These are phyloP conservation scores for Auanema freiburgensis DNA, from an alignment of 2,888 invertebrate species.

Conservation along the genomic window DNA sequence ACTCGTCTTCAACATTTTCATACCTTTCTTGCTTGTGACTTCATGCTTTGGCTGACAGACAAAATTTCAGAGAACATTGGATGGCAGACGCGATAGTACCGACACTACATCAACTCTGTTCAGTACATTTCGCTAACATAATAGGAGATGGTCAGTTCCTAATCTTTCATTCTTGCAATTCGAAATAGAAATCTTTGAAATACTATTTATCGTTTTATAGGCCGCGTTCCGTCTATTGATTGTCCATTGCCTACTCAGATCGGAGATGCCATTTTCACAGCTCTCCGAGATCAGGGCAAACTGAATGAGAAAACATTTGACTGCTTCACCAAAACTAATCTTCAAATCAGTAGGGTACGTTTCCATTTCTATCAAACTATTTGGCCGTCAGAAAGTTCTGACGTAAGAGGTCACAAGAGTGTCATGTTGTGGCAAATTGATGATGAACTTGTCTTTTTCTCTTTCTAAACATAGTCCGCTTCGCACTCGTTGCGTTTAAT, in stretches of 20 bases:
- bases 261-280: conserved; percentile 17
- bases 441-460: no score
- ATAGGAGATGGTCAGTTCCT: conserved; percentile 21
- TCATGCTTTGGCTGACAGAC: neutral
- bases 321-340: conserved; percentile 9
- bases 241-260: conserved; percentile 12
- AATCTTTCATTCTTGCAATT: neutral
- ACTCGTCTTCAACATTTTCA: no score
- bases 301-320: conserved; percentile 7
- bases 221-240: conserved; percentile 21
- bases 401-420: no score
- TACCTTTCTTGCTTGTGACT: no score
- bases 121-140: conserved; percentile 18
- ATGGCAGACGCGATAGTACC: conserved; percentile 12
- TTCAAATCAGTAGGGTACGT: conserved; percentile 15
- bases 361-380: neutral
- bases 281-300: conserved; percentile 5
- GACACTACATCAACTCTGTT: conserved; percentile 16
- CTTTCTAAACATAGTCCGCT: no score
- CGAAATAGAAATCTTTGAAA: neutral
- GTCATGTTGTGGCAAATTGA: no score
- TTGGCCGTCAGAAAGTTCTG: no score
- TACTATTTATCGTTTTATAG: conserved; percentile 7
- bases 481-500: no score
- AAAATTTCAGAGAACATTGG: neutral